Evolutionary conservation across 2,888 invertebrate species (phyloP).

Genomic region (Ypsolopha sequella): DNA sequence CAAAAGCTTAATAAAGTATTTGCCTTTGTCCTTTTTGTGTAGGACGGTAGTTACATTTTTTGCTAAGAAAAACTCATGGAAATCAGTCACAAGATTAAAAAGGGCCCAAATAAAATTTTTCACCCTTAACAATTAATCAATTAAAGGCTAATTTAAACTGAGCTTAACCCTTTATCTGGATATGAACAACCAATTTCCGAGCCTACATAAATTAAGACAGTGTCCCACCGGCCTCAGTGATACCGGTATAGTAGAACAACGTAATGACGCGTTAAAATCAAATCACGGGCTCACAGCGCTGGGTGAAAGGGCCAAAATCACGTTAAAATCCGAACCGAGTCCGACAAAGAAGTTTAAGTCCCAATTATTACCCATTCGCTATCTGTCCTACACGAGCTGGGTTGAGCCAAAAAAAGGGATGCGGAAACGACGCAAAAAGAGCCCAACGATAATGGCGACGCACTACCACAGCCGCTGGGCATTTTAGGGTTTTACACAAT

Average conservation of each 20-base stretch:
- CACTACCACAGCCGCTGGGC: slow-evolving; percentile 30
- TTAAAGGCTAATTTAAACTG: no score
- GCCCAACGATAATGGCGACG: slow-evolving; percentile 45
- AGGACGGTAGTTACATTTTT: no score
- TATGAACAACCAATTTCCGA: background rate
- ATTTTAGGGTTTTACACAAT: slow-evolving; percentile 50
- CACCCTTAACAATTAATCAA: no score
- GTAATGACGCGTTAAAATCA: slow-evolving; percentile 40
- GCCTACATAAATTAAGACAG: slow-evolving; percentile 2
- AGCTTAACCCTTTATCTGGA: background rate
- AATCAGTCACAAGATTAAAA: no score
- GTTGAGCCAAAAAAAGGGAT: slow-evolving; percentile 35
- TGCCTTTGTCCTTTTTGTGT: no score
- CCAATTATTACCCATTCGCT: slow-evolving; percentile 61
- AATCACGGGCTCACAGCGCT: slow-evolving; percentile 21
- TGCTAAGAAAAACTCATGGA: no score
- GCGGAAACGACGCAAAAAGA: slow-evolving; percentile 37
- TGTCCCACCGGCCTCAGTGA: background rate
- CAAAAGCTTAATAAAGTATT: no score
- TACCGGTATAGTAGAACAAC: slow-evolving; percentile 22
- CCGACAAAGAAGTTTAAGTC: slow-evolving; percentile 49
- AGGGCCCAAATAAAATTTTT: no score
- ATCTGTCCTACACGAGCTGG: slow-evolving; percentile 48
- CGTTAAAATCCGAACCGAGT: slow-evolving; percentile 41
- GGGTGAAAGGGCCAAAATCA: slow-evolving; percentile 28